phyloP scores from a whole-genome alignment of 2,888 invertebrate species.

The Hemithea aestivaria region DNA sequence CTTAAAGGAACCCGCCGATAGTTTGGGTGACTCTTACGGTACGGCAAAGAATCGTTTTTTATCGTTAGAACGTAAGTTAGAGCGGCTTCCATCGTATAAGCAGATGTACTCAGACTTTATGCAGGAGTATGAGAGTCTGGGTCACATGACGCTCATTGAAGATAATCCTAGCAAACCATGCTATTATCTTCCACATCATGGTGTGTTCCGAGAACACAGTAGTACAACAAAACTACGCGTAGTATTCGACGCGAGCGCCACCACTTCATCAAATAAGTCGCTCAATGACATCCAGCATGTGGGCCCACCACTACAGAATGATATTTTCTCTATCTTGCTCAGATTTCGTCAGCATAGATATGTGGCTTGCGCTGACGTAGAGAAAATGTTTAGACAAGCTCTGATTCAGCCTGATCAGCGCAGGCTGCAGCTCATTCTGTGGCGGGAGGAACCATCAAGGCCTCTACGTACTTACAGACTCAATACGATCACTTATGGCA shows the following conservation, averaged over 20 bases:
- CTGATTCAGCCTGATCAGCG: conserved; percentile 28
- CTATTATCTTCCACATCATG: conserved; percentile 7
- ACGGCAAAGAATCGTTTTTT: not conserved
- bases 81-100: conserved; percentile 4
- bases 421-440: conserved; percentile 37
- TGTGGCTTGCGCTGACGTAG: conserved; percentile 32
- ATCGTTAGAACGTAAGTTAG: conserved; percentile 2
- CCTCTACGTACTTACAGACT: conserved; percentile 28
- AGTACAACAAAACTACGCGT: conserved; percentile 13
- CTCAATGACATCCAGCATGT: conserved; percentile 27
- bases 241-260: conserved; percentile 9
- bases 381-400: conserved; percentile 38
- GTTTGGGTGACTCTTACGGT: conserved; percentile 2
- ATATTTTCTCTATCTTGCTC: conserved; percentile 33
- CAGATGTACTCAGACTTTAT: conserved; percentile 11
- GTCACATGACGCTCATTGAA: conserved; percentile 13
- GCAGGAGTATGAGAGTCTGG: conserved; percentile 6
- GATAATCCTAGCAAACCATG: not conserved
- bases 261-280: conserved; percentile 18
- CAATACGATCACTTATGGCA: conserved; percentile 34
- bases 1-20: not conserved
- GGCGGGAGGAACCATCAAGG: conserved; percentile 29
- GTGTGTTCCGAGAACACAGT: conserved; percentile 7
- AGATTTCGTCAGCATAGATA: conserved; percentile 26
- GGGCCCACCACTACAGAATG: conserved; percentile 30